phyloP scores from a whole-genome alignment of 2,113 vertebrate species.

The Patagioenas fasciata region DNA sequence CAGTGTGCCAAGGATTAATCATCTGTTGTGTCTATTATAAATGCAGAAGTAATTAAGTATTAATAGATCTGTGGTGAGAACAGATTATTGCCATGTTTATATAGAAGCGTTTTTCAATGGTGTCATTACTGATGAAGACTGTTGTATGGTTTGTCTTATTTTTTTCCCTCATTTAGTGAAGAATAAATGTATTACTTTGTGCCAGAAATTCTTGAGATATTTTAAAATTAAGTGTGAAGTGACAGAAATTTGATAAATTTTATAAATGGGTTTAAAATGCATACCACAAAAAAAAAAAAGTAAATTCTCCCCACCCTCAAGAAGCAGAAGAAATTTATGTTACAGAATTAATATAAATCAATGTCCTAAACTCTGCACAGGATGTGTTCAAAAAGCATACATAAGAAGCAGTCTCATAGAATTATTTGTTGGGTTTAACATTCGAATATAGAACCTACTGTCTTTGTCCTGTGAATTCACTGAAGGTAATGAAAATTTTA shows the following conservation, averaged over 20 bases:
- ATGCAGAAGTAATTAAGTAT: slow-evolving; percentile 69
- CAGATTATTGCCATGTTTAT: slow-evolving; percentile 55
- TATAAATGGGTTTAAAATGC: neutral
- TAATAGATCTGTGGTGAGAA: slow-evolving; percentile 23
- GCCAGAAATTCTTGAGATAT: neutral
- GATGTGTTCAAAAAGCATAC: neutral
- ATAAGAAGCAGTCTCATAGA: neutral
- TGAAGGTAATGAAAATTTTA: neutral
- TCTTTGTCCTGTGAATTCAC: neutral
- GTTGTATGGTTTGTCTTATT: neutral
- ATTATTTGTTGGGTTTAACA: neutral
- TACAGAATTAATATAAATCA: neutral
- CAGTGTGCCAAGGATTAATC: slow-evolving; percentile 67
- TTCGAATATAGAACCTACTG: neutral
- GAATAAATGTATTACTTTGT: neutral
- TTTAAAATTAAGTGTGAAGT: neutral
- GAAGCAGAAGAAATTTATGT: neutral
- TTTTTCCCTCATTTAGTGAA: neutral
- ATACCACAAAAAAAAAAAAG: neutral
- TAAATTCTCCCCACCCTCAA: fast-evolving
- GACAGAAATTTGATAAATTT: neutral
- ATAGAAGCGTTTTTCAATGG: slow-evolving; percentile 16
- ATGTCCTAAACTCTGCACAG: neutral
- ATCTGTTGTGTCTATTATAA: slow-evolving; percentile 66
- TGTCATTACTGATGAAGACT: slow-evolving; percentile 17